These are phyloP conservation scores for Drosophila meridionalis DNA, from an alignment of 2,888 invertebrate species.

Conservation along the genomic window DNA sequence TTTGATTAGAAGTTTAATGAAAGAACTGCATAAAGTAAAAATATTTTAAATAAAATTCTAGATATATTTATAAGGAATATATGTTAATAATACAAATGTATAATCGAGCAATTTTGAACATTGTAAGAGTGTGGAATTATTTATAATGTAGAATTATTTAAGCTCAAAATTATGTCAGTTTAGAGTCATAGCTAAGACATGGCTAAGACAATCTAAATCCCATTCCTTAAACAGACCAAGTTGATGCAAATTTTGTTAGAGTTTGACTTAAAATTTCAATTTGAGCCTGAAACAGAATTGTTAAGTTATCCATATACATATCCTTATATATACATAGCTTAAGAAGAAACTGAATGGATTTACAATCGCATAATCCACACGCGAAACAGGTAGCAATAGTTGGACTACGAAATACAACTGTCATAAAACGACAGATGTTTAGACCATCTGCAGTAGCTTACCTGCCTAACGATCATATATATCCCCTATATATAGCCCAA, in stretches of 20 bases:
- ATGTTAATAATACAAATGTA: background rate
- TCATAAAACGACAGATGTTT: conserved; percentile 59
- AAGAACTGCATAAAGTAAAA: background rate
- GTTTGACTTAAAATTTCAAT: background rate
- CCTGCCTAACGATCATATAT: conserved; percentile 12
- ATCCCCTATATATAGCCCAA: conserved; percentile 14
- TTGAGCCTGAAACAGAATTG: background rate
- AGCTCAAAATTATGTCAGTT: too few species aligned
- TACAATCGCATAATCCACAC: conserved; percentile 10
- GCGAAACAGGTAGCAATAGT: background rate
- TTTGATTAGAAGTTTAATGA: background rate
- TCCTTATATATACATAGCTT: background rate
- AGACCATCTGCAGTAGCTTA: background rate
- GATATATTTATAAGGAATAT: background rate
- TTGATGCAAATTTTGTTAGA: background rate
- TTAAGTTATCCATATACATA: background rate
- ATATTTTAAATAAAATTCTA: too few species aligned
- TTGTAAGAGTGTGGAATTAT: too few species aligned
- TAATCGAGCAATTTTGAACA: background rate
- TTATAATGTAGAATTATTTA: too few species aligned
- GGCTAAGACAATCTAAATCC: too few species aligned
- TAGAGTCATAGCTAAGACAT: too few species aligned
- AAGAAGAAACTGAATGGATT: background rate
- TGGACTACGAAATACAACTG: conserved; percentile 9
- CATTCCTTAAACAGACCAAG: background rate